A percentile compares a stretch with the other conserved stretches of the same genome.
Conservation (phyloP, 2,113 vertebrate species). For the Sphyrna mokarran region DNA sequence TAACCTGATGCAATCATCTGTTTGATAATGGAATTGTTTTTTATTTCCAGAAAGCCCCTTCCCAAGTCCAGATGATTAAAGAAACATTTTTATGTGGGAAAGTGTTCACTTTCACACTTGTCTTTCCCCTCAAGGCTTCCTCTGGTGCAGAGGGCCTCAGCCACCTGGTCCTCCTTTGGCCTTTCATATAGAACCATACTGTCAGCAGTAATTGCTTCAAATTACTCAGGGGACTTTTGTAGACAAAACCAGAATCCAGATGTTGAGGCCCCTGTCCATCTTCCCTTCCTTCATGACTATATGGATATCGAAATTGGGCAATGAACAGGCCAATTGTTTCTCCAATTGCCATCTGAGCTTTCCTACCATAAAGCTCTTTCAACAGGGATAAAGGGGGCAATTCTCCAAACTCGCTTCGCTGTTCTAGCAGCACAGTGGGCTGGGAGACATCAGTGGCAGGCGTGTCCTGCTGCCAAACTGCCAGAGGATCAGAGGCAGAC, state of each 20-base stretch:
- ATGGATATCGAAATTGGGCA: neutral
- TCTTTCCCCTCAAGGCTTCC: slow-evolving; percentile 8
- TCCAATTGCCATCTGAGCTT: neutral
- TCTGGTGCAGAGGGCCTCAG: neutral
- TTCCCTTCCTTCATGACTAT: neutral
- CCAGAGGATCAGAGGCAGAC: too few species aligned
- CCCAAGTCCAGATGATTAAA: neutral
- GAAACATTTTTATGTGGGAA: neutral
- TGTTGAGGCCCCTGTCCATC: neutral
- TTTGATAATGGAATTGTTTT: neutral
- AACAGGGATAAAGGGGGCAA: too few species aligned
- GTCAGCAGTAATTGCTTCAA: neutral
- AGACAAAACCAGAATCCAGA: neutral
- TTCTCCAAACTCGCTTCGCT: too few species aligned
- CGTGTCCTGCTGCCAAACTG: too few species aligned
- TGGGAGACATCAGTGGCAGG: too few species aligned
- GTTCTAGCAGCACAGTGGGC: too few species aligned
- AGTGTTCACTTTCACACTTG: neutral
- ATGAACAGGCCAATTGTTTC: neutral
- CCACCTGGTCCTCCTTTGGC: slow-evolving; percentile 6
- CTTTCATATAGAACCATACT: neutral
- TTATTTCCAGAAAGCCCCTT: neutral
- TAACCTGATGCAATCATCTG: neutral
- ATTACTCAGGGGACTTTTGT: neutral
- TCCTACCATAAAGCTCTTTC: neutral